A percentile compares a stretch with the other conserved stretches of the same genome.
Conservation (phyloP, 2,797 vertebrate species). For the Myotis planiceps region DNA sequence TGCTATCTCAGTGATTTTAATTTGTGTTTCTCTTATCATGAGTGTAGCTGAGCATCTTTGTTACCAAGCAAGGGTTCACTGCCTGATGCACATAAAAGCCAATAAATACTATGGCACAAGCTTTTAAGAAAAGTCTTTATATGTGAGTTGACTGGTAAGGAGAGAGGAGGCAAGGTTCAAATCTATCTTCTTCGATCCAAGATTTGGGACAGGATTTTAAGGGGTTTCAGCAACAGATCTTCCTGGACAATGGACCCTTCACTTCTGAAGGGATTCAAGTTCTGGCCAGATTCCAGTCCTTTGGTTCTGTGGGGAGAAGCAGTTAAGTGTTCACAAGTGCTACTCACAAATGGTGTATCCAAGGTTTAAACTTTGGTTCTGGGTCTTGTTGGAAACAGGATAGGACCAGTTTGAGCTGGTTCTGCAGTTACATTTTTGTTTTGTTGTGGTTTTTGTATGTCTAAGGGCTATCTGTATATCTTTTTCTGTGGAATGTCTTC, state of each 20-base stretch:
- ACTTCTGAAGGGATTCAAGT: background rate
- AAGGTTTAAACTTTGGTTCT: background rate
- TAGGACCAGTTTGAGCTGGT: background rate
- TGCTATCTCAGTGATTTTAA: background rate
- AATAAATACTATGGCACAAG: background rate
- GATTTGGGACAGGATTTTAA: background rate
- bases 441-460: no score
- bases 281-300: background rate
- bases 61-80: background rate
- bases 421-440: background rate
- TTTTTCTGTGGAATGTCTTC: background rate
- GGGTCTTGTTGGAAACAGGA: background rate
- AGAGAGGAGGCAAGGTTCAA: background rate
- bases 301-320: background rate
- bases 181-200: background rate
- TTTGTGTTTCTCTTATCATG: background rate
- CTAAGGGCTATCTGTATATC: background rate
- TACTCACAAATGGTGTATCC: background rate
- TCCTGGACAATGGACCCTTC: background rate
- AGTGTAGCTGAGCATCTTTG: background rate
- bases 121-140: background rate
- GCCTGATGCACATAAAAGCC: background rate
- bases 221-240: background rate
- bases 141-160: background rate
- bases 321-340: background rate